Evolutionary conservation across 1,140 invertebrate species (phyloP), one percentile per base, ranked within the genome.

Genomic region (Heliconius congener): DNA sequence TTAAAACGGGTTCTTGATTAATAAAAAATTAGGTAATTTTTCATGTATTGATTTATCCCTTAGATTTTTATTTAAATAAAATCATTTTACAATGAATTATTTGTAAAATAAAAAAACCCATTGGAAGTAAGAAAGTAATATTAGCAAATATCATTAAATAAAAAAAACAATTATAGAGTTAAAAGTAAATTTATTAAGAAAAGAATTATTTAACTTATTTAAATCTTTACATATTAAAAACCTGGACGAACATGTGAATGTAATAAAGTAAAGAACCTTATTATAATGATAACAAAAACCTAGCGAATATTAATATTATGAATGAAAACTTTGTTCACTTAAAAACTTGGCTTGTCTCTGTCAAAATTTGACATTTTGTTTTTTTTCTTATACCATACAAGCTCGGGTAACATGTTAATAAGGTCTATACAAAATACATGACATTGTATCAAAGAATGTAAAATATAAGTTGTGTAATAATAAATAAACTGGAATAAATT

Each of bases 401-500:
- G 23, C 27, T 30, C 60, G 9, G 60, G 60, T 66, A 66, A 66
- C 11, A 66, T 66, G 60, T 66, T 66, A 66, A 66, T 66, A 66
- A 66, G 23, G 60, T 27, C 50, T 52, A 66, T 66, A 27, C 60
- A 66, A 66, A 66, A 66, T 66, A 66, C 60, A 66, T 60, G 57
- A 66, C 27, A 66, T 66, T 66, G 60, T 66, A 66, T 27, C 60
- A 71, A 71, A 77, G 30, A 78, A 78, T 78, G 46, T 73, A 74
- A 77, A 75, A 81, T 77, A 74, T 66, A 66, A 5, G 39, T 73
- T 70, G 77, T 81, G 76, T 75, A 78, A 81, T 81, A 81, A 81
- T 77, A 77, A 77, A 77, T 72, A 77, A 77, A 78, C 78, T 79
- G 78, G 34, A 78, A 78, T 78, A 82, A 82, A 79, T 79, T 82